These are phyloP conservation scores for Bombus picipes DNA, from an alignment of 1,140 invertebrate species.

Conservation along the genomic window DNA sequence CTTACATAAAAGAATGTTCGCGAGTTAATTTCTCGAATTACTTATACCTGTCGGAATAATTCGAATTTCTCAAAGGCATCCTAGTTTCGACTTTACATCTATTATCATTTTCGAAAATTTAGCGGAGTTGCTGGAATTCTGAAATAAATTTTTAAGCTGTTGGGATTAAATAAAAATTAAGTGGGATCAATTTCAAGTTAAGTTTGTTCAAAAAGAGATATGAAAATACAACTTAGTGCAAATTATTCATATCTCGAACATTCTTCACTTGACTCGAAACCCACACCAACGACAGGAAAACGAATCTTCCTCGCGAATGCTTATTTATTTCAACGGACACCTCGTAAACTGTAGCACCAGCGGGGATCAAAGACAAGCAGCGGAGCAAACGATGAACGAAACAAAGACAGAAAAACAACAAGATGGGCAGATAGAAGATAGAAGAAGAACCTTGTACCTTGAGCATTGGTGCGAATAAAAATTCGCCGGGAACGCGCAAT, in stretches of 20 bases:
- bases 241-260: neutral
- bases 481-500: constrained; percentile 1
- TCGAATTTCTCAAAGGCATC: neutral
- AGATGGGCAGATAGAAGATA: no score
- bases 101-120: no score
- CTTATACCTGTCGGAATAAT: no score
- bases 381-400: neutral
- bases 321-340: neutral
- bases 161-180: no score
- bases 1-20: neutral
- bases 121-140: no score
- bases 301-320: neutral
- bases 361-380: no score
- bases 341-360: no score
- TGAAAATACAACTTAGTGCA: neutral
- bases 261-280: neutral
- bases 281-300: no score
- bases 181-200: no score
- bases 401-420: no score
- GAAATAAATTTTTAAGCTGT: no score
- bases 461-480: constrained; percentile 28
- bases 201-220: neutral
- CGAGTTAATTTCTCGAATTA: neutral
- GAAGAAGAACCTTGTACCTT: neutral
- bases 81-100: no score